Conservation (phyloP, 2,888 invertebrate genomes). For the Lottia gigantea region DNA sequence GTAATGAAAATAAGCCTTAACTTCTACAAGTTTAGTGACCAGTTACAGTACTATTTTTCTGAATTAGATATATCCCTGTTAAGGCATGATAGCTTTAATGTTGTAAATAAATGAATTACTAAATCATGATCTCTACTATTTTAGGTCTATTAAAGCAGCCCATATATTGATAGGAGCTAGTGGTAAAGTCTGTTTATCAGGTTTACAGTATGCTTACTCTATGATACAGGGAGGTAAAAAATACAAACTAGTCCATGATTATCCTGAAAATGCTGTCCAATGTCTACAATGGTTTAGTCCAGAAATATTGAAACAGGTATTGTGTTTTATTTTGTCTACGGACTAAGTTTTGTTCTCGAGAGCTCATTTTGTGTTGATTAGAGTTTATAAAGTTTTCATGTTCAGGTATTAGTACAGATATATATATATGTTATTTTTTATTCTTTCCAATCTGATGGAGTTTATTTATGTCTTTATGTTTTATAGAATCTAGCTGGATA, state of each 20-base stretch:
- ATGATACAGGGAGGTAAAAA: slow-evolving; percentile 80
- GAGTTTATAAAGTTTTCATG: too few relatives aligned
- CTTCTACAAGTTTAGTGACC: too few relatives aligned
- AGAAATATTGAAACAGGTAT: slow-evolving; percentile 86
- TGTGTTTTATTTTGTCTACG: not conserved
- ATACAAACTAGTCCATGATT: slow-evolving; percentile 78
- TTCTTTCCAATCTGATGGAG: too few relatives aligned
- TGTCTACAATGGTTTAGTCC: slow-evolving; percentile 93
- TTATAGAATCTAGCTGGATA: slow-evolving; percentile 84
- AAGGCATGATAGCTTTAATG: too few relatives aligned
- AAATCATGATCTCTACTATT: slow-evolving; percentile 41
- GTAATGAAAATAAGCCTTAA: too few relatives aligned
- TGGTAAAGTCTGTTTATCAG: slow-evolving; percentile 81
- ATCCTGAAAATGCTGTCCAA: slow-evolving; percentile 78
- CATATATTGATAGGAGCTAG: slow-evolving; percentile 82
- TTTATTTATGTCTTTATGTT: too few relatives aligned
- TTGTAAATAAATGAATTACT: too few relatives aligned
- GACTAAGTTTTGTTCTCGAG: not conserved
- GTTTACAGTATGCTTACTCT: slow-evolving; percentile 82
- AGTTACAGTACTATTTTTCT: too few relatives aligned
- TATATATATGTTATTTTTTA: slow-evolving; percentile 13
- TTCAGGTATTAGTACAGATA: too few relatives aligned
- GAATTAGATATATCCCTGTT: too few relatives aligned
- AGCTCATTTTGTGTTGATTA: too few relatives aligned
- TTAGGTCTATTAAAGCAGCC: slow-evolving; percentile 83